Evolutionary conservation across 2,888 invertebrate species (phyloP).

Genomic region (Andrena flavipes): DNA sequence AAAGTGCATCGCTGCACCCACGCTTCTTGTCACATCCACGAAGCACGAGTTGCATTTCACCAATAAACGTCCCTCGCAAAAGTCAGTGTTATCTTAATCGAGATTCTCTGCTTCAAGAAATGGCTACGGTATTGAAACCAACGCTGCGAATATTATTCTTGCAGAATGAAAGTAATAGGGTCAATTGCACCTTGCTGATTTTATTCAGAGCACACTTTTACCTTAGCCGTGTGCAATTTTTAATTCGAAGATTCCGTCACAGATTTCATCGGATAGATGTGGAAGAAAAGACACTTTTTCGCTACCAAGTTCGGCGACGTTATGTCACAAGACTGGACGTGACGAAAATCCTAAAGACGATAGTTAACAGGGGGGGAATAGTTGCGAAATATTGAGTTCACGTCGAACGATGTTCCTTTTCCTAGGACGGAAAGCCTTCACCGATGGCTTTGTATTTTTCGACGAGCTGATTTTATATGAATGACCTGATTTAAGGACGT

Average conservation of each 20-base stretch:
- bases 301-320: constrained; percentile 44
- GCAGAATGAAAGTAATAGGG: too few species aligned
- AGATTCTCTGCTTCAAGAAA: too few species aligned
- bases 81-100: too few species aligned
- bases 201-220: background rate
- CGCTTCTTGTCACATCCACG: too few species aligned
- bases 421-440: constrained; percentile 29
- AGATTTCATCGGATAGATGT: constrained; percentile 4
- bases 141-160: too few species aligned
- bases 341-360: constrained; percentile 54
- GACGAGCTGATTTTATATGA: constrained; percentile 5
- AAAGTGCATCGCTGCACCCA: too few species aligned
- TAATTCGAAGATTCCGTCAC: constrained; percentile 8
- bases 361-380: constrained; percentile 29
- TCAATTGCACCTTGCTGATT: background rate
- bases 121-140: too few species aligned
- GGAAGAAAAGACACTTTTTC: constrained; percentile 12
- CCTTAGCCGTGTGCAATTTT: background rate
- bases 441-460: constrained; percentile 17
- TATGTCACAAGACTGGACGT: constrained; percentile 57
- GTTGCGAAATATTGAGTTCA: constrained; percentile 49
- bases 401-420: constrained; percentile 34
- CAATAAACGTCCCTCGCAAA: too few species aligned
- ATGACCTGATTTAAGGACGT: background rate
- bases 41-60: too few species aligned